Conservation (phyloP, 2,888 invertebrate genomes). For the Cyrtodaria siliqua region DNA sequence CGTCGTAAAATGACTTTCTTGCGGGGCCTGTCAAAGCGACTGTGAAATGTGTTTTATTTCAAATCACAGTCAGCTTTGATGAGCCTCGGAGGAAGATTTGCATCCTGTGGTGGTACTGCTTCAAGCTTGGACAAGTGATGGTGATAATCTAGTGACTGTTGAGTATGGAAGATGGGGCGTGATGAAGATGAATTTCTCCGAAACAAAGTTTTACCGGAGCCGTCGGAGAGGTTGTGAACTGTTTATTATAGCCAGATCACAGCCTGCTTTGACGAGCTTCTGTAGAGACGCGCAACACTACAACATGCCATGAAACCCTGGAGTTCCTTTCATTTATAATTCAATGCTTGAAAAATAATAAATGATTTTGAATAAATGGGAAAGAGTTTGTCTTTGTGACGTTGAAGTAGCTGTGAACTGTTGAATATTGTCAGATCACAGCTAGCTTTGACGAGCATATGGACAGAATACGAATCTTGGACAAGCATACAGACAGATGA, state of each 20-base stretch:
- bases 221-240: constrained; percentile 44
- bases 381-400: constrained; percentile 7
- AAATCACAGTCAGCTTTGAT: constrained; percentile 21
- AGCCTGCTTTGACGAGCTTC: constrained; percentile 66
- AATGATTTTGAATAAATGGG: too few species aligned
- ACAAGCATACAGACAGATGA: too few species aligned
- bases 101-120: too few species aligned
- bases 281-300: neutral
- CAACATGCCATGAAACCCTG: neutral
- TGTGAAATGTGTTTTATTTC: constrained; percentile 44
- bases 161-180: too few species aligned
- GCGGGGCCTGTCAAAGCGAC: constrained; percentile 46
- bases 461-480: too few species aligned
- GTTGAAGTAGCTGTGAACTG: constrained; percentile 55
- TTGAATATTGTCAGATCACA: constrained; percentile 41
- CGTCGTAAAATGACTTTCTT: neutral
- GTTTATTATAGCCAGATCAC: constrained; percentile 46
- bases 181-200: too few species aligned
- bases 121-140: too few species aligned
- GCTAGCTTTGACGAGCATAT: constrained; percentile 51
- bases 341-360: too few species aligned
- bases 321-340: too few species aligned
- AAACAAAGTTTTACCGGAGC: neutral
- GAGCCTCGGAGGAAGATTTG: neutral
- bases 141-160: too few species aligned